phyloP scores from a whole-genome alignment of 2,888 invertebrate genomes.

The Uropetala carovei region DNA sequence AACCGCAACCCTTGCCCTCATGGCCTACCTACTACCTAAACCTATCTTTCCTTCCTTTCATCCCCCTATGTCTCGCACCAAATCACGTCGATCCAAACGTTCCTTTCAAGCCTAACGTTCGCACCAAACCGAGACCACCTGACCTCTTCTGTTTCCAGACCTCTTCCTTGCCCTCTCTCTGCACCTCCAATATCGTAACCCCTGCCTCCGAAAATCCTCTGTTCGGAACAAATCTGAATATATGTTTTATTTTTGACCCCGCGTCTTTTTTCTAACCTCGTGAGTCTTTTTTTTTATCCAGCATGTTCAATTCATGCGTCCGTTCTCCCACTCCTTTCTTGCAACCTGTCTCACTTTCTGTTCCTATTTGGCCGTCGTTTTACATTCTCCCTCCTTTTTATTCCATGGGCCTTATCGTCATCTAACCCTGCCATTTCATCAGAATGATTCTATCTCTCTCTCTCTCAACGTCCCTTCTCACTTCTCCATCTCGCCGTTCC shows the following conservation, averaged over 20 bases:
- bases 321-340: neutral
- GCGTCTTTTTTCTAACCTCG: neutral
- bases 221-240: neutral
- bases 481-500: neutral
- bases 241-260: neutral
- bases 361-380: neutral
- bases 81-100: neutral
- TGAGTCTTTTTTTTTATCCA: neutral
- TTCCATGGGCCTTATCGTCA: neutral
- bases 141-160: neutral
- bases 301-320: neutral
- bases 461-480: neutral
- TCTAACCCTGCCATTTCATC: neutral
- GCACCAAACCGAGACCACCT: neutral
- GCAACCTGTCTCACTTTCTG: neutral
- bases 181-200: neutral
- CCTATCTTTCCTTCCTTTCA: neutral
- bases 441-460: neutral
- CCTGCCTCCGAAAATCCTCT: neutral
- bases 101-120: neutral
- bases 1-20: conserved; percentile 3
- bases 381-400: neutral
- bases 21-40: neutral
- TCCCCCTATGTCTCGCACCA: neutral
- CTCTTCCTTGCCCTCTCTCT: neutral